Percentiles rank a stretch among this genome's conserved stretches.
phyloP scores from a whole-genome alignment of 2,113 vertebrate genomes.

The Plecotus auritus region DNA sequence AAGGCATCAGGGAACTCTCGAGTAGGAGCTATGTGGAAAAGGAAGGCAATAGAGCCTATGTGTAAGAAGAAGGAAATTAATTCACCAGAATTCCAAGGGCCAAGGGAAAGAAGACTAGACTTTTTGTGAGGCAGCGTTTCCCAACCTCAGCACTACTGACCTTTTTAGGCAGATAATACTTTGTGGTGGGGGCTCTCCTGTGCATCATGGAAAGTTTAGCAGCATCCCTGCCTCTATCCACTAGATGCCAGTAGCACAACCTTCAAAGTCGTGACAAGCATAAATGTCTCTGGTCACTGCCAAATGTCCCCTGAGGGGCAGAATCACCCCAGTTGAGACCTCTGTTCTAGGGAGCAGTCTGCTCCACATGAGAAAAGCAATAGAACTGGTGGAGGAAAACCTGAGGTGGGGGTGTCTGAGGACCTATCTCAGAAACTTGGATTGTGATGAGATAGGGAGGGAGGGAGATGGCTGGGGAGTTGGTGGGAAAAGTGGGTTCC shows the following conservation, averaged over 20 bases:
- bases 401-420: not conserved
- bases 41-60: not conserved
- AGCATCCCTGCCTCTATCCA: not conserved
- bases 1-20: not conserved
- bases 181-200: not conserved
- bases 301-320: not conserved
- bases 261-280: not conserved
- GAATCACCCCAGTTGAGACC: not conserved
- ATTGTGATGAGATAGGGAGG: not conserved
- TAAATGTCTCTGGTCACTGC: not conserved
- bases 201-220: not conserved
- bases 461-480: not conserved
- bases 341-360: not conserved
- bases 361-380: not conserved
- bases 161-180: not conserved
- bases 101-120: not conserved
- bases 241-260: not conserved
- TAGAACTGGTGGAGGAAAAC: not conserved
- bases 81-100: not conserved
- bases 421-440: not conserved
- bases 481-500: not conserved
- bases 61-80: not conserved
- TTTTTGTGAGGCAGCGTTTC: not conserved
- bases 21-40: not conserved
- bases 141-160: not conserved